A percentile compares a stretch with the other conserved stretches of the same genome.
Conservation (phyloP, 2,113 vertebrate genomes). For the Microcebus jonahi region DNA sequence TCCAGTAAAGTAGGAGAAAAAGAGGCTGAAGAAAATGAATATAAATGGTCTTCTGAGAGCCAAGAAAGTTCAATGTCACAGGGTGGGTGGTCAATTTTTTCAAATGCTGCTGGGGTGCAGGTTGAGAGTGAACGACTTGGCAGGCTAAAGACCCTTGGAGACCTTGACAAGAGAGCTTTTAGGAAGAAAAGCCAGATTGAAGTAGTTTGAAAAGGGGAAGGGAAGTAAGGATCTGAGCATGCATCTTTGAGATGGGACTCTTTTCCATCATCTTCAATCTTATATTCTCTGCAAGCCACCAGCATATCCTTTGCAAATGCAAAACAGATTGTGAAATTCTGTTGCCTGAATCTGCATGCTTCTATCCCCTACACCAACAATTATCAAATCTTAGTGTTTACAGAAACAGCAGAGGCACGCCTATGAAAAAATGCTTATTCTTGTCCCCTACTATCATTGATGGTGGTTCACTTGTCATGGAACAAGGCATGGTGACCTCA, state of each 20-base stretch:
- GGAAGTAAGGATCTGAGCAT: fast-evolving
- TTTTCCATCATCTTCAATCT: background rate
- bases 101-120: background rate
- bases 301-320: background rate
- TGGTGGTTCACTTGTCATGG: background rate
- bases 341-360: background rate
- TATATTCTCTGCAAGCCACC: background rate
- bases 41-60: background rate
- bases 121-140: background rate
- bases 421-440: background rate
- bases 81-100: background rate
- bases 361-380: background rate
- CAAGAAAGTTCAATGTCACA: background rate
- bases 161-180: background rate
- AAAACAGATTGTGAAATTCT: background rate
- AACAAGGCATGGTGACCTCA: background rate
- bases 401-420: background rate
- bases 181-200: background rate
- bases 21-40: background rate
- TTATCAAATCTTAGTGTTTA: conserved; percentile 18
- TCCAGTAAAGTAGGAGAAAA: background rate
- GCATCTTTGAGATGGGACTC: background rate
- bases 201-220: background rate
- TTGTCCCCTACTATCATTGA: background rate
- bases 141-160: background rate